Evolutionary conservation across 1,140 invertebrate species (phyloP).

Genomic region (Scylla paramamosain): DNA sequence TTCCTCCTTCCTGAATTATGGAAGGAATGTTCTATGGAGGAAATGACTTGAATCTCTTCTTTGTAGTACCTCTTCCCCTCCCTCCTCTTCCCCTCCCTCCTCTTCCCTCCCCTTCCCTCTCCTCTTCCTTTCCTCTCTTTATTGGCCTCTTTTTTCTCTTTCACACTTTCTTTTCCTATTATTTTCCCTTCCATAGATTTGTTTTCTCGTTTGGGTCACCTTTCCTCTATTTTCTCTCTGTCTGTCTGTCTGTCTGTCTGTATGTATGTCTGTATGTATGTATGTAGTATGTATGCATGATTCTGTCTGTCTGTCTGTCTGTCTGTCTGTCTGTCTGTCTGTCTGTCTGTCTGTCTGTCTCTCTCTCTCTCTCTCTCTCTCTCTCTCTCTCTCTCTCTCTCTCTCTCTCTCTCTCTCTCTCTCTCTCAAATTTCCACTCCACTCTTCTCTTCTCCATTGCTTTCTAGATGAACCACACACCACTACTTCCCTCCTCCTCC

Average conservation of each 20-base stretch:
- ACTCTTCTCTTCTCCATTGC: background rate
- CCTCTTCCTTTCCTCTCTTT: background rate
- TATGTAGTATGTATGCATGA: too few species aligned
- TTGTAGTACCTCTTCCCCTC: background rate
- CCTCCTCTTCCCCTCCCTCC: background rate
- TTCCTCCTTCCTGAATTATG: background rate
- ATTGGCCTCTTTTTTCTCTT: background rate
- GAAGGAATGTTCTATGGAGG: slow-evolving; percentile 8
- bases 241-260: too few species aligned
- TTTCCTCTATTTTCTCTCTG: background rate
- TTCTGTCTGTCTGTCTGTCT: background rate
- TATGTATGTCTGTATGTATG: too few species aligned
- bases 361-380: background rate
- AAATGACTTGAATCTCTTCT: slow-evolving; percentile 16
- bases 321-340: too few species aligned
- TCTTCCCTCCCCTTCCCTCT: background rate
- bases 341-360: too few species aligned
- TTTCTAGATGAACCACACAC: background rate
- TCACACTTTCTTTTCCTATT: background rate
- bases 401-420: background rate
- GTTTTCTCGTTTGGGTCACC: background rate
- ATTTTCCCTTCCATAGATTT: background rate
- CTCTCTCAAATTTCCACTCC: background rate
- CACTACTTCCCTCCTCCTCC: background rate
- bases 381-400: background rate